Evolutionary conservation across 2,113 vertebrate genomes (phyloP), one percentile per base, ranked within the genome.

Genomic region (Neolamprologus brichardi): DNA sequence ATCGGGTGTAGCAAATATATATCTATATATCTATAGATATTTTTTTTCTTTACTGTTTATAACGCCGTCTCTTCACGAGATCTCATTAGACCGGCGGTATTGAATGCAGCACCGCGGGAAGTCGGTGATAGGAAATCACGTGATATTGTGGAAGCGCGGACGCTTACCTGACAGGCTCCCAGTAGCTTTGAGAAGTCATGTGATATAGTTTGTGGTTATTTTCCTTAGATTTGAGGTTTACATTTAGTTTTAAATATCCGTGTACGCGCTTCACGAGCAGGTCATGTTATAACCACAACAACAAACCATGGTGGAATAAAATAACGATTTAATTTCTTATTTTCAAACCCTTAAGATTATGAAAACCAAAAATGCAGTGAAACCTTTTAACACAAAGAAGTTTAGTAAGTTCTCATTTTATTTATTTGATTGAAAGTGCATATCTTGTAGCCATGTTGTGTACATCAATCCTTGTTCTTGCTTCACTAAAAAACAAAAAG

Each of bases 51-150:
- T 75, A 17, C 23, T 1, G n/a, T 46, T 44, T 75, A 46, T 75
- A 46, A 10, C 5, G 2, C 6, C 0, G 41, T 46, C 5, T 75
- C 9, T 28, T 10, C 1, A 46, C 1, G 4, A 15, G 1, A 5
- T 3, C 0, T 18, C 8, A 30, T 75, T 28, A 18, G 41, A 49
- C 23, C 70, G 8, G 8, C 0, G 4, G 25, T 3, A 5, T 0
- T 91, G 23, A 93, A 92, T 2, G 89, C 72, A 86, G 1, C 91
- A 81, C 17, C 4, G 3, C 2, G 2, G 0, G 6, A 17, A 4
- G 11, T 2, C 0, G 5, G 0, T 72, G n/a, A 87, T 49, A 11
- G 54, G 62, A 93, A 93, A 87, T 92, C 91, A 93, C 11, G 87
- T 93, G 93, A 86, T 46, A 4, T 30, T 79, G 70, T 49, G 1